These are phyloP conservation scores for Diacarnus erythraeanus DNA, from an alignment of 37 sponge, comb jelly and placozoan genomes.

Conservation along the genomic window DNA sequence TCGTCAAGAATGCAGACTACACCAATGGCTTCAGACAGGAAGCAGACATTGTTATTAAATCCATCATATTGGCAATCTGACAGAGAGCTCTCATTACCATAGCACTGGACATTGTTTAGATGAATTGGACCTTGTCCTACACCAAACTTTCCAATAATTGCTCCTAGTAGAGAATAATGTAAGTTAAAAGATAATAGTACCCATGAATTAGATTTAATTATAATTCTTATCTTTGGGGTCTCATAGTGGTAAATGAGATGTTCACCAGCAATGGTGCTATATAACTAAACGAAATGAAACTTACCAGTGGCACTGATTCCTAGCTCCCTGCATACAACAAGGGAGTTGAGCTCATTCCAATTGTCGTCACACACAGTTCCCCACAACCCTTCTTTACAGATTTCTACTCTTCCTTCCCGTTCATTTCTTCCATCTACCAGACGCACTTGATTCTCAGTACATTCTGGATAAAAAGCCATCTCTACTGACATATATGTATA, in stretches of 20 bases:
- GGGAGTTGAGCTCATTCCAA: background rate
- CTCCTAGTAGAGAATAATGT: background rate
- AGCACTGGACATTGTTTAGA: background rate
- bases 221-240: too few relatives aligned
- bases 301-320: background rate
- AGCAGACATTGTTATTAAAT: background rate
- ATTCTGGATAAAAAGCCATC: background rate
- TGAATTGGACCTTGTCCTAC: background rate
- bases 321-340: background rate
- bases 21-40: background rate
- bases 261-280: too few relatives aligned
- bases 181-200: background rate
- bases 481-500: background rate
- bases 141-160: background rate
- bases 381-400: background rate
- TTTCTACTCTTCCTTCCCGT: background rate
- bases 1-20: background rate
- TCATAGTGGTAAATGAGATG: too few relatives aligned
- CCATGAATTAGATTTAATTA: too few relatives aligned
- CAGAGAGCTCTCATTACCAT: background rate
- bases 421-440: background rate
- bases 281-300: too few relatives aligned
- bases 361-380: slow-evolving; percentile 4
- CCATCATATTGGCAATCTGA: background rate
- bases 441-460: background rate